Percentiles rank a stretch among this genome's conserved stretches.
These are phyloP conservation scores for Hormiphora californensis DNA, from an alignment of 37 sponge, comb jelly and placozoan species.

Conservation along the genomic window DNA sequence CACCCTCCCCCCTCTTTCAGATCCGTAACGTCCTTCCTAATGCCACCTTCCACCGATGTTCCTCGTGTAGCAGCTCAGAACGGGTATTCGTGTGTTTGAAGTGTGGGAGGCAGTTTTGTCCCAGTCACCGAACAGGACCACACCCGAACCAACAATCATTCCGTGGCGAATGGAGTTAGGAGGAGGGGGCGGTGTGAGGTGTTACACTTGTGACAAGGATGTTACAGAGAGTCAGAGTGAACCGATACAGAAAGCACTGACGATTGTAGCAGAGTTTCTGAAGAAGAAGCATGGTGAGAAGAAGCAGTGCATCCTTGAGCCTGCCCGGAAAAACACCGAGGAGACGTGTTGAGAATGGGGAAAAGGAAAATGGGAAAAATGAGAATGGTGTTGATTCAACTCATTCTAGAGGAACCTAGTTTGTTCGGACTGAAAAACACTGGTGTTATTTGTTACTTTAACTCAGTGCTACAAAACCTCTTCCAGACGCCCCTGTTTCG, in stretches of 20 bases:
- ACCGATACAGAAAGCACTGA: neutral
- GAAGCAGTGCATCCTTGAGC: no score
- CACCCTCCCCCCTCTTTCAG: neutral
- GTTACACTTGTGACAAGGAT: neutral
- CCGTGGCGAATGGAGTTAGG: neutral
- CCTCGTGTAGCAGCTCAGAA: neutral
- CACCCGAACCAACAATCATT: neutral
- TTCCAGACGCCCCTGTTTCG: neutral
- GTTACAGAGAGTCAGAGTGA: neutral
- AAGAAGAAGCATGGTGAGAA: constrained; percentile 9
- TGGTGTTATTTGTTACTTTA: constrained; percentile 24
- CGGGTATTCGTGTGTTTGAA: constrained; percentile 17
- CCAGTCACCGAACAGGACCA: neutral
- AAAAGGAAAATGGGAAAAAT: no score
- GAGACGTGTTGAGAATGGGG: no score
- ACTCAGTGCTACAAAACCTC: constrained; percentile 36
- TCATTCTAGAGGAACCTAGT: neutral
- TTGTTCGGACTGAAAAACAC: constrained; percentile 1
- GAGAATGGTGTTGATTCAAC: no score
- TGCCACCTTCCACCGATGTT: neutral
- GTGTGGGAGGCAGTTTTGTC: constrained; percentile 23
- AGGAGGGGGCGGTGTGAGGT: neutral
- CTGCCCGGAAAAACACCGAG: no score
- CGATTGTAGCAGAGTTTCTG: neutral
- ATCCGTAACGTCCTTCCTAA: neutral